Evolutionary conservation across 2,797 vertebrate genomes (phyloP).

Genomic region (Sebastes nivosus): DNA sequence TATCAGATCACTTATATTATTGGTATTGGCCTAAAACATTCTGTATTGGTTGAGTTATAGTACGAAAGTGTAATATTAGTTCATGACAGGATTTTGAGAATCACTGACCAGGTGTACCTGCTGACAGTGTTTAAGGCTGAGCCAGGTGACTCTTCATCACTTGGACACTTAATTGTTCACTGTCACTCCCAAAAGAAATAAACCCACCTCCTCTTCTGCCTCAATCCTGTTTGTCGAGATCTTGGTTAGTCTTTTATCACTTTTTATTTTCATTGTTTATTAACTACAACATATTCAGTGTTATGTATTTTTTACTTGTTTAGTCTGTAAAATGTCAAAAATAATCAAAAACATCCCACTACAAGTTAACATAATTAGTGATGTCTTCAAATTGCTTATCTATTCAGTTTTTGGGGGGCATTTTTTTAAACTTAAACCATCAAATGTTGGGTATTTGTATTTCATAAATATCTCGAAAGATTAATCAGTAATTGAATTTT

Average conservation of each 20-base stretch:
- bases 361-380: neutral
- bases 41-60: neutral
- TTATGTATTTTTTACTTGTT: neutral
- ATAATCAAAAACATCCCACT: fast-evolving
- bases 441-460: neutral
- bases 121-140: neutral
- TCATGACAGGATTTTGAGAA: neutral
- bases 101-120: neutral
- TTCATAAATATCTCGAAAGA: neutral
- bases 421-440: neutral
- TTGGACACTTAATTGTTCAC: neutral
- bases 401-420: neutral
- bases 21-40: neutral
- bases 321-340: neutral
- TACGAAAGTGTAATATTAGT: neutral
- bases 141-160: neutral
- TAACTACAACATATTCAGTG: neutral
- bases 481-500: neutral
- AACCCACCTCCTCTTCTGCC: neutral
- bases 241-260: neutral
- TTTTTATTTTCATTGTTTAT: neutral
- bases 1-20: neutral
- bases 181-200: neutral
- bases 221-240: neutral
- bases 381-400: neutral